Evolutionary conservation across 1,140 invertebrate species (phyloP).

Genomic region (Drosophila kepulauana): DNA sequence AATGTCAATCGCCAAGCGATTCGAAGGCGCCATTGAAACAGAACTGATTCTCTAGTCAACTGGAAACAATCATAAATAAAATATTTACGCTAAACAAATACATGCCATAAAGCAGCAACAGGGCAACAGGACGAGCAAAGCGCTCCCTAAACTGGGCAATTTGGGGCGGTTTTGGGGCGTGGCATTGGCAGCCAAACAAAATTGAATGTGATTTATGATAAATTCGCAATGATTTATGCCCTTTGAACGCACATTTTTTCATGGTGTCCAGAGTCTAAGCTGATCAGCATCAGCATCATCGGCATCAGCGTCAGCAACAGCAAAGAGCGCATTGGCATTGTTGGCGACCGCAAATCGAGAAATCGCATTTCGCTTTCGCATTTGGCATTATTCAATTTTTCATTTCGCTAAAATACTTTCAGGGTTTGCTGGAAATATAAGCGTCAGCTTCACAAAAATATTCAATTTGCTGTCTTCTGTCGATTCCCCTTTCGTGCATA

Average conservation of each 20-base stretch:
- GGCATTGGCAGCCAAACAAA: constrained; percentile 52
- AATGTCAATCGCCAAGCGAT: constrained; percentile 29
- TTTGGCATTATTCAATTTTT: constrained; percentile 68
- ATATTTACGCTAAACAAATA: constrained; percentile 55
- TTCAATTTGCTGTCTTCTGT: constrained; percentile 60
- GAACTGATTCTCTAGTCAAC: constrained; percentile 71
- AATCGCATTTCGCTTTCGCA: constrained; percentile 56
- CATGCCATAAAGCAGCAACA: constrained; percentile 19
- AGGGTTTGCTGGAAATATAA: constrained; percentile 29
- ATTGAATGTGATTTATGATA: constrained; percentile 83
- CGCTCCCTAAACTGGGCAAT: constrained; percentile 19
- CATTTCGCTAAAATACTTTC: constrained; percentile 70
- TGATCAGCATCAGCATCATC: constrained; percentile 47
- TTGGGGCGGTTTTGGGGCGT: constrained; percentile 18
- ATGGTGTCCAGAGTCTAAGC: constrained; percentile 72
- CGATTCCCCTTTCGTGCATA: constrained; percentile 50
- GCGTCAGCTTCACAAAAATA: constrained; percentile 16
- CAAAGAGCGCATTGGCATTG: constrained; percentile 35
- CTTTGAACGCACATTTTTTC: constrained; percentile 61
- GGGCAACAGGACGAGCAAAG: constrained; percentile 3
- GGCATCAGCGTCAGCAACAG: constrained; percentile 49
- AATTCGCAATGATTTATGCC: constrained; percentile 81
- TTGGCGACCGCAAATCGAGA: constrained; percentile 58
- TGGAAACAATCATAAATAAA: constrained; percentile 80
- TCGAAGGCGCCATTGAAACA: constrained; percentile 47